These are phyloP conservation scores for Arothron firmamentum DNA, from an alignment of 2,113 vertebrate species.

Conservation along the genomic window DNA sequence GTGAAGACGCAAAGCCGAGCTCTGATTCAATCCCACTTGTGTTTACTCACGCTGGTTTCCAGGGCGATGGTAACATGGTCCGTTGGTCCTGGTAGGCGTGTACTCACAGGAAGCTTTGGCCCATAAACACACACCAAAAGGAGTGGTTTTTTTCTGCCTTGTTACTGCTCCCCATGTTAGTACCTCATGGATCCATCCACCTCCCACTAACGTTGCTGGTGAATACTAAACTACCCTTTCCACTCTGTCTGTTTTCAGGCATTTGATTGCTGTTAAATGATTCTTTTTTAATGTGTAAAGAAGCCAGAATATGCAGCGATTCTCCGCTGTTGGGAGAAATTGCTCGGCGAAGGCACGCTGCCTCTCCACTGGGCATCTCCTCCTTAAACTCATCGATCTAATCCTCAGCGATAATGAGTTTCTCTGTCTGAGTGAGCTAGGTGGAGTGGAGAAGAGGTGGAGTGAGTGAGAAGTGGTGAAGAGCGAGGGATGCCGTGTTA, in stretches of 20 bases:
- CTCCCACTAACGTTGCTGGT: no score
- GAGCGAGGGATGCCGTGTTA: slow-evolving; percentile 23
- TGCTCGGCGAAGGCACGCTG: slow-evolving; percentile 59
- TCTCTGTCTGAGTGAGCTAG: slow-evolving; percentile 57
- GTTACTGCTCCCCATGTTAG: no score
- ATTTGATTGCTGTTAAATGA: no score
- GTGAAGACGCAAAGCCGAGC: slow-evolving; percentile 26
- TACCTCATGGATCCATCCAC: no score
- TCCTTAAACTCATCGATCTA: slow-evolving; percentile 64
- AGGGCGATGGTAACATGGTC: slow-evolving; percentile 42
- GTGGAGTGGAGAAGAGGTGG: slow-evolving; percentile 27
- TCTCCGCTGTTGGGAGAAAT: slow-evolving; percentile 72
- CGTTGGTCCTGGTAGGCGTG: slow-evolving; percentile 18
- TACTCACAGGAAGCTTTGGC: slow-evolving; percentile 2
- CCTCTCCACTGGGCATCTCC: slow-evolving; percentile 52
- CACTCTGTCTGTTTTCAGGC: no score
- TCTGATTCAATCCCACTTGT: slow-evolving; percentile 42
- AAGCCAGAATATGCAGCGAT: slow-evolving; percentile 54
- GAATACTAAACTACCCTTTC: no score
- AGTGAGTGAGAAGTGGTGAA: slow-evolving; percentile 29
- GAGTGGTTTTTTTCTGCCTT: no score
- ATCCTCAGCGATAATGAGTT: slow-evolving; percentile 72
- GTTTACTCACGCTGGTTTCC: slow-evolving; percentile 56
- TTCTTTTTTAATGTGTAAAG: slow-evolving; percentile 35
- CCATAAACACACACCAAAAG: no score